Evolutionary conservation across 2,113 vertebrate genomes (phyloP).

Genomic region (Salminus brasiliensis): DNA sequence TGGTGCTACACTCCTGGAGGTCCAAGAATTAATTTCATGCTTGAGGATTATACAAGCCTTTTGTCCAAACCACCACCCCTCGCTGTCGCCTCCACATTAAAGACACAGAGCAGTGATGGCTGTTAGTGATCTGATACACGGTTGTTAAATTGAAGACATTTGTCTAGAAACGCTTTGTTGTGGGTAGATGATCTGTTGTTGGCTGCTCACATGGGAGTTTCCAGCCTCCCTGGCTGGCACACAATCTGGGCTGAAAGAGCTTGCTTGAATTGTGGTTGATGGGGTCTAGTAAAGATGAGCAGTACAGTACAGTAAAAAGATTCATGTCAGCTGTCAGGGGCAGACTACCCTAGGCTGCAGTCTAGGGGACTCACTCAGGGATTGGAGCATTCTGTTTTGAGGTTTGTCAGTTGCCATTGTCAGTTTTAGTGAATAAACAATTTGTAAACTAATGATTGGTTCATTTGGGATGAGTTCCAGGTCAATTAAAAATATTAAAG

Average conservation of each 20-base stretch:
- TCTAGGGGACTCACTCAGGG: too few species aligned
- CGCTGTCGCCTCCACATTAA: slow-evolving; percentile 49
- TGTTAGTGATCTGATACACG: slow-evolving; percentile 52
- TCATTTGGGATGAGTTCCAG: too few species aligned
- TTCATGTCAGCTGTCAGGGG: too few species aligned
- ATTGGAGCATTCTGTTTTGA: too few species aligned
- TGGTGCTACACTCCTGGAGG: slow-evolving; percentile 2
- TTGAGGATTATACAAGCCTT: slow-evolving; percentile 45
- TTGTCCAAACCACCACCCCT: slow-evolving; percentile 37
- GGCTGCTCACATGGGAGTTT: slow-evolving; percentile 26
- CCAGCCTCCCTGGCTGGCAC: slow-evolving; percentile 5
- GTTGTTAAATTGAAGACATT: slow-evolving; percentile 55
- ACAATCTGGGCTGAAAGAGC: neutral
- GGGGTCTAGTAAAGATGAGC: neutral
- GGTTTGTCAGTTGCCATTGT: too few species aligned
- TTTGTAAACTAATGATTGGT: too few species aligned
- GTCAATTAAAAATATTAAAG: too few species aligned
- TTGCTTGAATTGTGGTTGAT: neutral
- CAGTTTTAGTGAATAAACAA: too few species aligned
- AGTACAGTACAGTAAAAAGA: neutral
- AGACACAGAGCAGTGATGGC: slow-evolving; percentile 20
- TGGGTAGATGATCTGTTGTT: slow-evolving; percentile 29
- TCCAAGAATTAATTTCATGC: slow-evolving; percentile 24
- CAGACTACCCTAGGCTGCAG: neutral
- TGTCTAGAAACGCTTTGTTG: slow-evolving; percentile 56